Evolutionary conservation across 2,113 vertebrate species (phyloP).

Genomic region (Peromyscus polionotus): DNA sequence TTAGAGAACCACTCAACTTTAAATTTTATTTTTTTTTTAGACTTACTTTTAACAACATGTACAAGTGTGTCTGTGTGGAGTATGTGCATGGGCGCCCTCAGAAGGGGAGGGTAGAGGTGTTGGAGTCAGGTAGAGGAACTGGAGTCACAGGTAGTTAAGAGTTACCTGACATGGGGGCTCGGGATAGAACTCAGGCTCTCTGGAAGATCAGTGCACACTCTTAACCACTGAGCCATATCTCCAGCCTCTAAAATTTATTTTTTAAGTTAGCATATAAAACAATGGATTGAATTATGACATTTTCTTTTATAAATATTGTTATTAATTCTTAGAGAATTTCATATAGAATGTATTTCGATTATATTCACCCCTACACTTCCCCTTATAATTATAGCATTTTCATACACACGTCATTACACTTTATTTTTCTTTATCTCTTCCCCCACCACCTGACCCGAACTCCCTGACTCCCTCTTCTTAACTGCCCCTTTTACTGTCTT

Average conservation of each 20-base stretch:
- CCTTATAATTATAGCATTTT: not conserved
- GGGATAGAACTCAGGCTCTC: not conserved
- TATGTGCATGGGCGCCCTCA: not conserved
- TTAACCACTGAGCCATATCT: not conserved
- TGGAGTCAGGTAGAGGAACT: not conserved
- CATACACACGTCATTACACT: not conserved
- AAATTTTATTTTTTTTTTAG: not conserved
- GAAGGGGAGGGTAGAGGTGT: not conserved
- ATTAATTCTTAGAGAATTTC: not conserved
- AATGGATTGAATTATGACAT: not conserved
- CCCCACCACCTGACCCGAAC: not conserved
- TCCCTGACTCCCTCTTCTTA: not conserved
- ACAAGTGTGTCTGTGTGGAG: not conserved
- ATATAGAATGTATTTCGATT: not conserved
- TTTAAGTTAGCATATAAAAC: not conserved
- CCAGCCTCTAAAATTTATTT: not conserved
- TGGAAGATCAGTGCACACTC: not conserved
- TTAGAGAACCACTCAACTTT: not conserved
- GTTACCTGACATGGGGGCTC: not conserved
- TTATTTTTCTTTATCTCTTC: too few relatives aligned
- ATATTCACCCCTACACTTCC: not conserved
- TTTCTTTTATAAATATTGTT: not conserved
- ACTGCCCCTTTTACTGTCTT: not conserved
- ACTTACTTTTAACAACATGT: not conserved
- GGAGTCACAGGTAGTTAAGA: not conserved